Evolutionary conservation across 1,140 invertebrate genomes (phyloP).

Genomic region (Aporrectodea caliginosa): DNA sequence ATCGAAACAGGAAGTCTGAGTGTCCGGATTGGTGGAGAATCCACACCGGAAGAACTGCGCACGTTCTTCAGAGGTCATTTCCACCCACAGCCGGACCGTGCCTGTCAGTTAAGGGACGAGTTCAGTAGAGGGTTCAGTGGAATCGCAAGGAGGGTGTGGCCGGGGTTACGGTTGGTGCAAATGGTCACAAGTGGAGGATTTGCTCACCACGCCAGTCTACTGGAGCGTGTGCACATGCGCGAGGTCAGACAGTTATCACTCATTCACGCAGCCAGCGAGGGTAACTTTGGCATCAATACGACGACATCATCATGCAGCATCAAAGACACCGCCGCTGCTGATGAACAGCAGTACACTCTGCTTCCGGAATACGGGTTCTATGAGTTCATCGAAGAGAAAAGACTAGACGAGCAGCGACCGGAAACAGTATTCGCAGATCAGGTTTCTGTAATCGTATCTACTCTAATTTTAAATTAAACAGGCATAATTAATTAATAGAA

Average conservation of each 20-base stretch:
- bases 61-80: slow-evolving; percentile 8
- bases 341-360: slow-evolving; percentile 9
- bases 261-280: slow-evolving; percentile 29
- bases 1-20: slow-evolving; percentile 10
- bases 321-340: too few relatives aligned
- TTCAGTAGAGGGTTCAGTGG: slow-evolving; percentile 16
- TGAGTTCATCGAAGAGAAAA: slow-evolving; percentile 25
- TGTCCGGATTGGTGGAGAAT: too few relatives aligned
- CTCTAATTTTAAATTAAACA: too few relatives aligned
- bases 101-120: slow-evolving; percentile 10
- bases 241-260: slow-evolving; percentile 27
- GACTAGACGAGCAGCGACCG: slow-evolving; percentile 1
- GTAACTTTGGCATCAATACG: slow-evolving; percentile 6
- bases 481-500: too few relatives aligned
- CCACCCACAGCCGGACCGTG: slow-evolving; percentile 9
- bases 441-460: too few relatives aligned
- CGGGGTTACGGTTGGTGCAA: slow-evolving; percentile 16
- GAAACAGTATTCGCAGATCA: slow-evolving; percentile 20
- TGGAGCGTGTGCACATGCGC: slow-evolving; percentile 14
- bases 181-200: slow-evolving; percentile 28
- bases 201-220: slow-evolving; percentile 15
- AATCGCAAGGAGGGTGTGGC: slow-evolving; percentile 22
- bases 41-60: too few relatives aligned
- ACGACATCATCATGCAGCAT: too few relatives aligned
- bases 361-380: slow-evolving; percentile 26